Percentiles rank a stretch among this genome's conserved stretches.
Evolutionary conservation across 2,797 vertebrate species (phyloP).

Genomic region (Pangasius sanitwongsei): DNA sequence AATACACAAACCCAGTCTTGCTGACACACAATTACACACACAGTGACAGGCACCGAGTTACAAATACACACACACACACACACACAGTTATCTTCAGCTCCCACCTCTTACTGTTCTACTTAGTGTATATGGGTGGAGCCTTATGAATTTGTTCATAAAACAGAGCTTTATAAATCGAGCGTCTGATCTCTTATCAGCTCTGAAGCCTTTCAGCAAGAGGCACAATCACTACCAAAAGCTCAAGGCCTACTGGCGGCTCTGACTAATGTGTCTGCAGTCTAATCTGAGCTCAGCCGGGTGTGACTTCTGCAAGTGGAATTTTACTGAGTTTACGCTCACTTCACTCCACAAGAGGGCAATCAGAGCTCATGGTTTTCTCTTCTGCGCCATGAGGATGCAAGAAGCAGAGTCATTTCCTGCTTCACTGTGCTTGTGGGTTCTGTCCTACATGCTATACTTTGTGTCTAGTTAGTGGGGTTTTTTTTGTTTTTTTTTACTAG

Average conservation of each 20-base stretch:
- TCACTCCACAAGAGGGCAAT: constrained; percentile 39
- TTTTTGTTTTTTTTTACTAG: not conserved
- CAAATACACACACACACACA: not conserved
- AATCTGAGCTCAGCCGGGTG: constrained; percentile 8
- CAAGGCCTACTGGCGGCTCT: not conserved
- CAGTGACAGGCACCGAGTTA: not conserved
- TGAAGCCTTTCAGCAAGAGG: not conserved
- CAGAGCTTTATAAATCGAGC: not conserved
- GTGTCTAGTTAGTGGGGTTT: not conserved
- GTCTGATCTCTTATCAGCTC: constrained; percentile 36
- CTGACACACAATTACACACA: not conserved
- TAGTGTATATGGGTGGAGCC: constrained; percentile 27
- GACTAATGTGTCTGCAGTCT: constrained; percentile 43
- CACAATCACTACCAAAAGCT: constrained; percentile 7
- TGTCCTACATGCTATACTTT: constrained; percentile 3
- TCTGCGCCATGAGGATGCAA: not conserved
- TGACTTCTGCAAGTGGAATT: constrained; percentile 44
- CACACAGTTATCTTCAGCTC: not conserved
- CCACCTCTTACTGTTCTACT: constrained; percentile 32
- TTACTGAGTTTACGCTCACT: constrained; percentile 30
- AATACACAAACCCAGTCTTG: constrained; percentile 11
- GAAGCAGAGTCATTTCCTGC: constrained; percentile 42
- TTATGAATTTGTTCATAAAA: not conserved
- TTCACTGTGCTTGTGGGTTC: constrained; percentile 7
- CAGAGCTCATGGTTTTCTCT: not conserved